Base-by-base conservation (phyloP, 2,797 vertebrate species). In the Acipenser oxyrinchus region DNA sequence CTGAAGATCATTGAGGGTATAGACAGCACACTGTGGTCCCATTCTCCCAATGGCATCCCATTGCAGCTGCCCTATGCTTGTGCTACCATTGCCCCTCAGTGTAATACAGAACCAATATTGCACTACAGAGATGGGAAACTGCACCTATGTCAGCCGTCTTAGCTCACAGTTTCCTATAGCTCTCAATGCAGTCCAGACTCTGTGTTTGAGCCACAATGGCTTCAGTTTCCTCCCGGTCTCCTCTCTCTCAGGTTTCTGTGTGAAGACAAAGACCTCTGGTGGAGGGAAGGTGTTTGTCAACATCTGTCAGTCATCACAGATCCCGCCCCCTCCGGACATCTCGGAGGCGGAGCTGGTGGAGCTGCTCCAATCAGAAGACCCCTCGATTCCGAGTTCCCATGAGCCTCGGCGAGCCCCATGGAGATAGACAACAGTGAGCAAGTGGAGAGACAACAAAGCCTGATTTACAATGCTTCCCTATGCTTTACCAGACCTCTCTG, bases 401-500 rank as follows among this genome's bases (percentile, higher is more conserved):
- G 94, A 95, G 92, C 71, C 88, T 96, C 1, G 94, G 94, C 10
- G 93, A 95, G 75, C 89, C 93, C 0, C 94, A 95, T 82, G 0
- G 94, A 95, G 77, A 63, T 88, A 15, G 94, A 96, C 83, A 94
- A 93, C 71, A 91, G 94, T 95, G 72, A 75, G 93, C 72, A 11
- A 48, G 11, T 53, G 1, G 11, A 59, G 2, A 8, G 23, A 37
- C 12, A 10, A 8, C 0, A 3, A 1, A n/a, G 7, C 3, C 12
- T 64, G 52, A 2, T 18, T 55, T 55, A 37, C 23, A n/a, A n/a
- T n/a, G n/a, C n/a, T n/a, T n/a, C n/a, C n/a, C n/a, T n/a, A n/a
- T n/a, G n/a, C n/a, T n/a, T n/a, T n/a, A n/a, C n/a, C n/a, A n/a
- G n/a, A n/a, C n/a, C n/a, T n/a, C n/a, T n/a, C n/a, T n/a, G n/a